Evolutionary conservation across 2,113 vertebrate genomes (phyloP), one percentile per base, ranked within the genome.

Genomic region (Myrmophylax atrothorax): DNA sequence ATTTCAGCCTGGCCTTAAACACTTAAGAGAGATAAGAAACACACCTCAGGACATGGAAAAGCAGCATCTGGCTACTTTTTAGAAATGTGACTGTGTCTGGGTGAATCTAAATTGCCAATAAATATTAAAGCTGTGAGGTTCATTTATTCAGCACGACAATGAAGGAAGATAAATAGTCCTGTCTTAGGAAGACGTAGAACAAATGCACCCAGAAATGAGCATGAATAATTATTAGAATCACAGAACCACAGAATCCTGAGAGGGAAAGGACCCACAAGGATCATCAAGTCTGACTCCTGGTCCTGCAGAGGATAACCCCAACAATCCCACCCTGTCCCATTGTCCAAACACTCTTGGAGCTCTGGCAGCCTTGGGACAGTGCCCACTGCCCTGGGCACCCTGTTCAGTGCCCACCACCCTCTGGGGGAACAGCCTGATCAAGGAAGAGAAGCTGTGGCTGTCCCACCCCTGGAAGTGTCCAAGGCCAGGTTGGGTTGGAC

Each of bases 401-500:
- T 35, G 29, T 22, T 47, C 55, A 55, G n/a, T 49, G 31, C 12
- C 35, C 62, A 0, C 3, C 40, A 62, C 18, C 4, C 14, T 23
- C 47, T 12, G 8, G 35, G 20, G 4, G 6, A 35, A 49, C 6
- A 28, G 42, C 18, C 3, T 35, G 37, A 49, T 37, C 31, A n/a
- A 93, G 49, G 19, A 62, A 55, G 47, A 49, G 25, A 3, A 69
- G 25, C 31, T 56, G 49, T 56, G 49, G 49, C 25, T 56, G 56
- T 8, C 25, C 25, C 64, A 84, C 28, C 35, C 35, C 56, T 84
- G 63, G 4, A 5, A 77, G 3, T 37, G 26, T 2, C 31, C 72
- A 56, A 77, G 22, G 49, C 35, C 40, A 42, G 40, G 20, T 0
- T 55, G 6, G 40, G 20, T 0, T 55, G 6, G 29, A 15, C 0